Evolutionary conservation across 2,888 invertebrate genomes (phyloP).

Genomic region (Scaptodrosophila latifasciaeformis): DNA sequence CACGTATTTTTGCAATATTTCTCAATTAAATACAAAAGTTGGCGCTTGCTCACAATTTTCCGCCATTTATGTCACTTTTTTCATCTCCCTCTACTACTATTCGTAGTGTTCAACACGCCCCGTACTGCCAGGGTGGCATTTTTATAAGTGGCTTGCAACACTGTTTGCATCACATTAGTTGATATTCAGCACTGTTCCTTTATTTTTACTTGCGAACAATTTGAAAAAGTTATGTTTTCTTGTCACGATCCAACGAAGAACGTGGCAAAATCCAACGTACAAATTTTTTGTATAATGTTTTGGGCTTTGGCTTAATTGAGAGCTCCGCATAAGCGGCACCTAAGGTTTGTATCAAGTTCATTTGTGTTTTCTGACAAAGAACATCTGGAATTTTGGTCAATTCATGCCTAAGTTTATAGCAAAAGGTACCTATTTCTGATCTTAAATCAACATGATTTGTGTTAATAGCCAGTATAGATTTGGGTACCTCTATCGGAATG

Average conservation of each 20-base stretch:
- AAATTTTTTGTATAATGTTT: constrained; percentile 3
- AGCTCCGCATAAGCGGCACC: background rate
- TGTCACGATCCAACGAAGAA: too few relatives aligned
- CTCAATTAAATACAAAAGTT: constrained; percentile 67
- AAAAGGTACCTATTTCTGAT: constrained; percentile 4
- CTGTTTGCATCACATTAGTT: background rate
- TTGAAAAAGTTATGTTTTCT: too few relatives aligned
- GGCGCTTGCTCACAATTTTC: constrained; percentile 68
- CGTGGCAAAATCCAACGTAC: constrained; percentile 2
- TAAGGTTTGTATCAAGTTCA: constrained; percentile 5
- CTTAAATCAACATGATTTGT: too few relatives aligned
- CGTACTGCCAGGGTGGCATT: background rate
- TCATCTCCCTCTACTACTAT: constrained; percentile 46
- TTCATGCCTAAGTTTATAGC: constrained; percentile 3
- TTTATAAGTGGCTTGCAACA: constrained; percentile 17
- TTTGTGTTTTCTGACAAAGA: constrained; percentile 1
- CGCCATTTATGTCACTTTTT: constrained; percentile 74
- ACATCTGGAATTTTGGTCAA: background rate
- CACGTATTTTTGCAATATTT: constrained; percentile 38
- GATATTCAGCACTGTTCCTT: constrained; percentile 2
- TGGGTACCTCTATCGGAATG: too few relatives aligned
- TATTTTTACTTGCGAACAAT: too few relatives aligned
- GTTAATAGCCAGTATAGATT: too few relatives aligned
- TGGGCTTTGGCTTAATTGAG: background rate
- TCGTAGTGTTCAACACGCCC: constrained; percentile 17